Evolutionary conservation across 2,113 vertebrate genomes (phyloP).

Genomic region (Orthonyx spaldingii): DNA sequence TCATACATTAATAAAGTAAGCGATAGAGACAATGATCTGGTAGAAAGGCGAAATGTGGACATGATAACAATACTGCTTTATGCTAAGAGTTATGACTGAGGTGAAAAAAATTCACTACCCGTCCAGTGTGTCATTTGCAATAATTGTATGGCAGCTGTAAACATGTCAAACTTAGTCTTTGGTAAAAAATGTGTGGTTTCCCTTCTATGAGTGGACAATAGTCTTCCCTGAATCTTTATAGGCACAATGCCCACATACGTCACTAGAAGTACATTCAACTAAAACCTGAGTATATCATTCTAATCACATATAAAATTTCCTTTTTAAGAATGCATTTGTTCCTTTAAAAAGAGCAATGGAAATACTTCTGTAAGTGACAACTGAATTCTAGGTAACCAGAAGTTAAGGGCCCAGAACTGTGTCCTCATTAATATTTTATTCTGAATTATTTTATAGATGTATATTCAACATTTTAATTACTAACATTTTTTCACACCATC

Average conservation of each 20-base stretch:
- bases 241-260: neutral
- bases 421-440: neutral
- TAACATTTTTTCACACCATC: neutral
- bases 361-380: neutral
- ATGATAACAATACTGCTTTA: neutral
- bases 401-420: neutral
- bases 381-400: neutral
- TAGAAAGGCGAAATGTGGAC: neutral
- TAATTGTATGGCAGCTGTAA: neutral
- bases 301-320: neutral
- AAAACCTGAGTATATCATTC: neutral
- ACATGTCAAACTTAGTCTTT: neutral
- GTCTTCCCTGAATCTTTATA: neutral
- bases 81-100: neutral
- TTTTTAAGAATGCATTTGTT: neutral
- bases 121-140: neutral
- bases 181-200: neutral
- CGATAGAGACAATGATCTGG: neutral
- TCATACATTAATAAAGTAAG: neutral
- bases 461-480: slow-evolving; percentile 16
- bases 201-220: neutral
- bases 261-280: neutral
- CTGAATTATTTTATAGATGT: neutral
- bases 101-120: neutral
- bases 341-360: neutral